Conservation (phyloP, 2,797 vertebrate species). For the Alcedo quadribrachys region DNA sequence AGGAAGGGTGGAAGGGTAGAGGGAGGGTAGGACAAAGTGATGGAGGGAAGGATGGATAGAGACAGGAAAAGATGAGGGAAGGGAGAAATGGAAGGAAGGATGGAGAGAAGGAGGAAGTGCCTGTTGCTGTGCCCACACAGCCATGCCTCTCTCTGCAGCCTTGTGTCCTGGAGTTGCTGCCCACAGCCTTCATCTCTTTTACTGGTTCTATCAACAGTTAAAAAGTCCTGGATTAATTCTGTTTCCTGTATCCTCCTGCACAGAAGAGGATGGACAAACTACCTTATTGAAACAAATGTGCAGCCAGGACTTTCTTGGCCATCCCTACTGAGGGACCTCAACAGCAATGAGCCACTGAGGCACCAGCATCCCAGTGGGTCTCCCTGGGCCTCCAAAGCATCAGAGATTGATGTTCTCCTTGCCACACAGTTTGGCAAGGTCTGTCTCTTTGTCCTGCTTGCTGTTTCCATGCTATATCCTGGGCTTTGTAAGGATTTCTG, state of each 20-base stretch:
- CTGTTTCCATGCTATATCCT: not conserved
- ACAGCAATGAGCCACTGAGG: not conserved
- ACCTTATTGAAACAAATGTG: fast-evolving
- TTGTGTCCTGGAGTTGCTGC: not conserved
- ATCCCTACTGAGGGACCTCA: not conserved
- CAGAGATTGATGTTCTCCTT: not conserved
- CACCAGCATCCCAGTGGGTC: not conserved
- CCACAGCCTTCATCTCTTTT: constrained; percentile 18
- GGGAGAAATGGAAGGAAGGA: not conserved
- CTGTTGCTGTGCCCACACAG: not conserved
- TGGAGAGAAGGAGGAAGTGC: not conserved
- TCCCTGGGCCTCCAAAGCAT: not conserved
- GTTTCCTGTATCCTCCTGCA: not conserved
- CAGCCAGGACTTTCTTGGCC: fast-evolving
- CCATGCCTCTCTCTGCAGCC: not conserved
- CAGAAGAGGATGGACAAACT: not conserved
- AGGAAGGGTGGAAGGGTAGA: not conserved
- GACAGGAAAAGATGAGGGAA: not conserved
- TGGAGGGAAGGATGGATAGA: not conserved
- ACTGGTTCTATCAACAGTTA: constrained; percentile 25
- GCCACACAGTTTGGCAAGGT: fast-evolving
- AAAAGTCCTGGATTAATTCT: constrained; percentile 11
- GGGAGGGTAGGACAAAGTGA: not conserved
- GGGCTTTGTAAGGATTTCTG: not conserved
- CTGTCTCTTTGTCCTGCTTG: not conserved